These are phyloP conservation scores for Keiferia lycopersicella DNA, from an alignment of 2,888 invertebrate species.

Conservation along the genomic window DNA sequence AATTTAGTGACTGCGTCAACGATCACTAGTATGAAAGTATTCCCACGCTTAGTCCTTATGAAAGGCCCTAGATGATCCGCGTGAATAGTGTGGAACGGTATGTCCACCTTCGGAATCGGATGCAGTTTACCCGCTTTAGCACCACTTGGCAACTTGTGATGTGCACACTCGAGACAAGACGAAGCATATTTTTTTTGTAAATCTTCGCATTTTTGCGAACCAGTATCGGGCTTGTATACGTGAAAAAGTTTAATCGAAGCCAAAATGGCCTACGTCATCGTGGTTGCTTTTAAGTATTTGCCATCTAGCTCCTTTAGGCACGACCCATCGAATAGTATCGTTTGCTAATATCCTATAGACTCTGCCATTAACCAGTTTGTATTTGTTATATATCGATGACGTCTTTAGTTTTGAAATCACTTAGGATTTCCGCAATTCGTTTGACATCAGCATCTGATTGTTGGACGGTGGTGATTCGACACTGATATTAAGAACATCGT, in stretches of 20 bases:
- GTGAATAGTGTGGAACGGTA: slow-evolving; percentile 52
- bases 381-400: slow-evolving; percentile 29
- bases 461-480: slow-evolving; percentile 15
- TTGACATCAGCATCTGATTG: slow-evolving; percentile 26
- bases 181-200: slow-evolving; percentile 29
- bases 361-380: slow-evolving; percentile 22
- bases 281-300: slow-evolving; percentile 49
- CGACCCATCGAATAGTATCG: slow-evolving; percentile 42
- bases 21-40: slow-evolving; percentile 29
- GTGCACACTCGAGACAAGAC: slow-evolving; percentile 31
- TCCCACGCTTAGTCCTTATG: slow-evolving; percentile 25
- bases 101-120: slow-evolving; percentile 47
- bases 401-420: slow-evolving; percentile 24
- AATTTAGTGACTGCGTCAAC: slow-evolving; percentile 34
- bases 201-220: no score
- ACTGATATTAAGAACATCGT: slow-evolving; percentile 12
- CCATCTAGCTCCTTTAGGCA: slow-evolving; percentile 42
- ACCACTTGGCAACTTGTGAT: slow-evolving; percentile 36
- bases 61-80: slow-evolving; percentile 49
- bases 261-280: slow-evolving; percentile 44
- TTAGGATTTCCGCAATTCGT: slow-evolving; percentile 24
- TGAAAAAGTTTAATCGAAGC: slow-evolving; percentile 34
- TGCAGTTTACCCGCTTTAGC: slow-evolving; percentile 37
- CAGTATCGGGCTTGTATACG: slow-evolving; percentile 48
- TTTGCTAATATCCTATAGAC: slow-evolving; percentile 22